phyloP scores from a whole-genome alignment of 1,140 invertebrate species.

The Drosophila quadrilineata region DNA sequence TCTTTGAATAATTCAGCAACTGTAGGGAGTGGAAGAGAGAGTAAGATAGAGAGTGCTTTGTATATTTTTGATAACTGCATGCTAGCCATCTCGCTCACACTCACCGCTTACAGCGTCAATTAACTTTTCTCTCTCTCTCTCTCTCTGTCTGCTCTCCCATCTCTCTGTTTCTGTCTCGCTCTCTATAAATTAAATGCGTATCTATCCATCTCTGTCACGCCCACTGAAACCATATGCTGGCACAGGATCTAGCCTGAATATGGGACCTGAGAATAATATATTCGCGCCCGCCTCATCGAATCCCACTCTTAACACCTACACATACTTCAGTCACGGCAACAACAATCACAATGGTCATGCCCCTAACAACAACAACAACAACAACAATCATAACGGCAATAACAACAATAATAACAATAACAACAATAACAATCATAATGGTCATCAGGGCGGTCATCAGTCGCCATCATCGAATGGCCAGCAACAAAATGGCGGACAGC shows the following conservation, averaged over 20 bases:
- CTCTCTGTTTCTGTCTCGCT: conserved; percentile 23
- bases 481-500: conserved; percentile 6
- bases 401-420: conserved; percentile 30
- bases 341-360: no score
- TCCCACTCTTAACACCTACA: conserved; percentile 76
- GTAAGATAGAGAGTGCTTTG: no score
- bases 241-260: conserved; percentile 78
- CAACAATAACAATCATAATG: conserved; percentile 19
- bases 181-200: no score
- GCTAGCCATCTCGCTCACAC: no score
- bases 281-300: conserved; percentile 77
- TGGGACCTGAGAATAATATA: conserved; percentile 77
- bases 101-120: no score
- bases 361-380: conserved; percentile 24
- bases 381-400: conserved; percentile 19
- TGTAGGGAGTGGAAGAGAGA: no score
- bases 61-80: no score
- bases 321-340: conserved; percentile 54
- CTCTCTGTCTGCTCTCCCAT: not conserved
- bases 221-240: not conserved
- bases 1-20: not conserved
- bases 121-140: not conserved
- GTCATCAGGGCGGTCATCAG: not conserved
- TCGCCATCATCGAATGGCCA: not conserved
- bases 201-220: conserved; percentile 3